A percentile compares a stretch with the other conserved stretches of the same genome.
Evolutionary conservation across 2,113 vertebrate species (phyloP).

Genomic region (Dryoscopus gambensis): DNA sequence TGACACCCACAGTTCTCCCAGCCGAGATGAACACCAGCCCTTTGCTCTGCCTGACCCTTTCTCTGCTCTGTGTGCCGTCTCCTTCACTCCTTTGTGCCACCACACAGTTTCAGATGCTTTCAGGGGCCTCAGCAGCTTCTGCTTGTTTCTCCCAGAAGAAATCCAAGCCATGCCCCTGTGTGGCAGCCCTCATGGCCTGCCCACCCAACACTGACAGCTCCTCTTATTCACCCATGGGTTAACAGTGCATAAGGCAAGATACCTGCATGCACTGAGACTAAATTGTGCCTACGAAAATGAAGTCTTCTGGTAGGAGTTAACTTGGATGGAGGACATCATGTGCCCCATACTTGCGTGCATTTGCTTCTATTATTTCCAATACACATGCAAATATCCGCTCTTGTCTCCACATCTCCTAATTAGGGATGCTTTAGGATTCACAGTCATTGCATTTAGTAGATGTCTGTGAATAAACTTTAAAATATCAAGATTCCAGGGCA

Average conservation of each 20-base stretch:
- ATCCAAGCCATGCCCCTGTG: background rate
- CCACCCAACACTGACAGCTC: background rate
- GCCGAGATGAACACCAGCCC: background rate
- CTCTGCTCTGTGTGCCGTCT: background rate
- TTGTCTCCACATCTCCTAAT: background rate
- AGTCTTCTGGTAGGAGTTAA: background rate
- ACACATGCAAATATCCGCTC: background rate
- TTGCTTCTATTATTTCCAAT: background rate
- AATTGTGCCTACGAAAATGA: background rate
- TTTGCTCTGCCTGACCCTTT: background rate
- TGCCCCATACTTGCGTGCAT: background rate
- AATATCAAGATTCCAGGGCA: slow-evolving; percentile 5
- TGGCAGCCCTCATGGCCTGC: background rate
- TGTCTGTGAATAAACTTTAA: background rate
- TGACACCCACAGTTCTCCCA: background rate
- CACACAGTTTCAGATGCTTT: background rate
- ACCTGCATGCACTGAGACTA: background rate
- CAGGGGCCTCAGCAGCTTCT: background rate
- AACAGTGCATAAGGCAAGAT: background rate
- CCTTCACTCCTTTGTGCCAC: background rate
- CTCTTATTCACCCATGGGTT: background rate
- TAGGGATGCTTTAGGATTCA: background rate
- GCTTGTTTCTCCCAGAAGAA: background rate
- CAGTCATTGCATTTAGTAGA: background rate
- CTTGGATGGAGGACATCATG: background rate